Evolutionary conservation across 2,797 vertebrate species (phyloP), one percentile per base, ranked within the genome.

Genomic region (Sphenopsis melanotis): DNA sequence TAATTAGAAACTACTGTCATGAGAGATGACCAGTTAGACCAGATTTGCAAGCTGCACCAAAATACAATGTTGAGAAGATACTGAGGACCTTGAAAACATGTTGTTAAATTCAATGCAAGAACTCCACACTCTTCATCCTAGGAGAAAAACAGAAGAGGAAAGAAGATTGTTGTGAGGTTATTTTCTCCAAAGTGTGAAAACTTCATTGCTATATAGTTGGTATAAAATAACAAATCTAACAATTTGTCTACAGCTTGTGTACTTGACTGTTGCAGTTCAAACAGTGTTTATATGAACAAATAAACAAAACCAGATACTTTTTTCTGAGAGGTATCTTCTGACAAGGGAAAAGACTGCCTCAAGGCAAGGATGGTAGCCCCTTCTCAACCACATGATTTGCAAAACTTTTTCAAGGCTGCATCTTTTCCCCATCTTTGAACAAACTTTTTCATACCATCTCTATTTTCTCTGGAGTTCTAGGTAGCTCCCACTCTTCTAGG

Each of bases 101-200:
- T 39, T 89, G 47, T 64, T 76, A 56, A 85, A 68, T 79, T 92
- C 87, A 95, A 0, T 83, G 66, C 76, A 92, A 89, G 66, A 87
- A 88, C 69, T 79, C 69, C 42, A 76, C 27, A 15, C 32, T 97
- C 94, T 96, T 96, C 92, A 82, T 71, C 79, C 96, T 97, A 86
- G 37, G 21, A 39, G 26, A 69, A 71, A 94, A 90, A 96, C n/a
- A 90, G 52, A 95, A 83, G n/a, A 89, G 47, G 15, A 83, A 66
- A 87, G 22, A 56, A 88, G 20, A 84, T 83, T 79, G 3, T 41
- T 53, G 8, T 44, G 44, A 44, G 20, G 20, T 20, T 61, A 64
- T 76, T 90, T 79, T 50, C 15, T 86, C 21, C n/a, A 23, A 49
- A 41, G 34, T 63, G n/a, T 55, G 15, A 72, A 64, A 41, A 70